Conservation (phyloP, 1,140 invertebrate genomes). For the Drosophila guanche region DNA sequence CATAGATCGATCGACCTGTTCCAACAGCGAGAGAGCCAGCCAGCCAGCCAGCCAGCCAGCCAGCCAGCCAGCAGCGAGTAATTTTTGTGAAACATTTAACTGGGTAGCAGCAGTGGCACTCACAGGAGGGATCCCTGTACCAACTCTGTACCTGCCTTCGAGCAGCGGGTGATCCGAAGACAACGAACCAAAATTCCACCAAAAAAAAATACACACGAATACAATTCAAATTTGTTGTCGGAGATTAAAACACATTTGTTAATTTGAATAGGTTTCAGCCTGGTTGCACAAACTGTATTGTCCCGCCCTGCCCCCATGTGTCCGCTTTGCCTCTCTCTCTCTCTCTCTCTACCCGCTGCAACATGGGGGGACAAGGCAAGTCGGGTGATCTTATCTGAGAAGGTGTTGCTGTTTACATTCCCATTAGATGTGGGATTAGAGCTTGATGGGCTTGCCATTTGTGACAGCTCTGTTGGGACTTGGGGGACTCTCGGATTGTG, state of each 20-base stretch:
- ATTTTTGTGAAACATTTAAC: slow-evolving; percentile 44
- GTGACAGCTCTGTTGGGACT: slow-evolving; percentile 50
- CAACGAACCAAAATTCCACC: slow-evolving; percentile 43
- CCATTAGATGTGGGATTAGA: slow-evolving; percentile 59
- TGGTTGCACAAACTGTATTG: slow-evolving; percentile 60
- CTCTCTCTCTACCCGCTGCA: neutral
- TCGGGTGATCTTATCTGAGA: slow-evolving; percentile 30
- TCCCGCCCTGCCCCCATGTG: slow-evolving; percentile 7
- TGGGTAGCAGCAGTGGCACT: slow-evolving; percentile 47
- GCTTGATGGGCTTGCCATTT: slow-evolving; percentile 61
- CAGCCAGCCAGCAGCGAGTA: slow-evolving; percentile 6
- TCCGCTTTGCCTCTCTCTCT: neutral
- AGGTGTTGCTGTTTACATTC: slow-evolving; percentile 60
- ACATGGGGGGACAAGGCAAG: neutral
- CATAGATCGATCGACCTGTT: slow-evolving; percentile 82
- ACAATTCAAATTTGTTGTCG: slow-evolving; percentile 80
- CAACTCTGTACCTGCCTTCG: slow-evolving; percentile 47
- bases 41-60: slow-evolving; percentile 26
- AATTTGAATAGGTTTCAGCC: slow-evolving; percentile 78
- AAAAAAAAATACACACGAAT: slow-evolving; percentile 37
- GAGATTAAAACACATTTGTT: slow-evolving; percentile 80
- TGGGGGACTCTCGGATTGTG: neutral
- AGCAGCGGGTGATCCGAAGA: slow-evolving; percentile 61
- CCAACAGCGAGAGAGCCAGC: slow-evolving; percentile 57
- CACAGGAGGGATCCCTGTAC: slow-evolving; percentile 50